phyloP scores from a whole-genome alignment of 2,113 vertebrate genomes.

The Paradisaea rubra region DNA sequence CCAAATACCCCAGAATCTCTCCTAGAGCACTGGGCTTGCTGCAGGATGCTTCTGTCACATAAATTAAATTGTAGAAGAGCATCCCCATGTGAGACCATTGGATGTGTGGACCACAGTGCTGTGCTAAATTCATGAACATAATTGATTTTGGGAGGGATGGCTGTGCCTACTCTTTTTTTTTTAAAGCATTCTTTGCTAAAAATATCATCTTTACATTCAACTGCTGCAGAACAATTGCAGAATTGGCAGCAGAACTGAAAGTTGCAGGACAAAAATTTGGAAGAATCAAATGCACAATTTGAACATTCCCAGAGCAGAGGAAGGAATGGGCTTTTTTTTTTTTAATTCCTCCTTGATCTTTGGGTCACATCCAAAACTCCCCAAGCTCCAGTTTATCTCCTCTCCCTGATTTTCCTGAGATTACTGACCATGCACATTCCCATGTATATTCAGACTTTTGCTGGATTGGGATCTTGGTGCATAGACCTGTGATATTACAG shows the following conservation, averaged over 20 bases:
- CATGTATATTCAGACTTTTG: not conserved
- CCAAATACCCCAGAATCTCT: constrained; percentile 10
- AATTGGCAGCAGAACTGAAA: not conserved
- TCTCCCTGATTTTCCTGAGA: not conserved
- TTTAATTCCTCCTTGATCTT: not conserved
- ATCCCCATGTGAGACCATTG: not conserved
- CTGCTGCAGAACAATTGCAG: not conserved
- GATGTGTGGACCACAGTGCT: not conserved
- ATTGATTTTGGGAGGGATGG: not conserved
- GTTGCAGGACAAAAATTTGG: not conserved
- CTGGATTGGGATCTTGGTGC: not conserved
- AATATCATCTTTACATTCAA: not conserved
- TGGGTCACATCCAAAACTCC: not conserved
- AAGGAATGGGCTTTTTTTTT: not conserved
- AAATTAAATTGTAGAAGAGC: not conserved
- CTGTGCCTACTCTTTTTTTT: not conserved
- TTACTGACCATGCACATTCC: not conserved
- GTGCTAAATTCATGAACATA: not conserved
- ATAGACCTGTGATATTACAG: not conserved
- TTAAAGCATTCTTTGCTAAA: not conserved
- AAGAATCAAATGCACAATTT: not conserved
- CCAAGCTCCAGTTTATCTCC: not conserved
- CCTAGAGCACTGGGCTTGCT: not conserved
- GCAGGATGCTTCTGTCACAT: not conserved
- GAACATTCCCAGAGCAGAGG: not conserved